Evolutionary conservation across 2,113 vertebrate genomes (phyloP), one percentile per base, ranked within the genome.

Genomic region (Heptranchias perlo): DNA sequence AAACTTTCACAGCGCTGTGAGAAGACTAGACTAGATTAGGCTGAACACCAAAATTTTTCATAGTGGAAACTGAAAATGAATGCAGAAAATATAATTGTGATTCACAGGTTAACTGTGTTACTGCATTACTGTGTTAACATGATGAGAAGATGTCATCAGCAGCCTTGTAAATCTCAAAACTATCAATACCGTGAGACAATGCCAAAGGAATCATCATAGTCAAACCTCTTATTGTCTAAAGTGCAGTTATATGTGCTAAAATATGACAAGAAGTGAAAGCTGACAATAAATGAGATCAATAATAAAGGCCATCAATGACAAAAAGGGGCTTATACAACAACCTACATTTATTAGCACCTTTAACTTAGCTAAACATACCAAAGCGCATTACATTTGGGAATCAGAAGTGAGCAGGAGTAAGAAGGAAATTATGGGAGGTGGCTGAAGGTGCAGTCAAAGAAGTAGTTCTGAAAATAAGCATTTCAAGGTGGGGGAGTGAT

Each of bases 31-130:
- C 16, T 44, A 65, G 18, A 44, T 25, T 92, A n/a, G 31, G 5
- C n/a, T 62, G 54, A 92, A n/a, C 35, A 58, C 2, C 91, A 93
- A n/a, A 16, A 39, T 62, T 64, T 44, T 64, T 8, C 13, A 6
- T 39, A 35, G n/a, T 21, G 47, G n/a, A 39, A 39, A 10, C 49
- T 52, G 23, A 94, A 25, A 94, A 23, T 44, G 6, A 94, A 94
- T 94, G 21, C 35, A 94, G n/a, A 65, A 94, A 64, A 94, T 65
- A 65, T 94, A 64, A 94, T 64, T 94, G 16, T 64, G 21, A 93
- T 94, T 91, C 54, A 58, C 31, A 31, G 31, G 14, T 89, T 6
- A 87, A 25, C 28, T 31, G 49, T 89, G 23, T 54, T 54, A 49
- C 28, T 31, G 7, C n/a, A n/a, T n/a, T n/a, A n/a, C n/a, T n/a